phyloP scores from a whole-genome alignment of 2,888 invertebrate species.

The Octonoba sinensis region DNA sequence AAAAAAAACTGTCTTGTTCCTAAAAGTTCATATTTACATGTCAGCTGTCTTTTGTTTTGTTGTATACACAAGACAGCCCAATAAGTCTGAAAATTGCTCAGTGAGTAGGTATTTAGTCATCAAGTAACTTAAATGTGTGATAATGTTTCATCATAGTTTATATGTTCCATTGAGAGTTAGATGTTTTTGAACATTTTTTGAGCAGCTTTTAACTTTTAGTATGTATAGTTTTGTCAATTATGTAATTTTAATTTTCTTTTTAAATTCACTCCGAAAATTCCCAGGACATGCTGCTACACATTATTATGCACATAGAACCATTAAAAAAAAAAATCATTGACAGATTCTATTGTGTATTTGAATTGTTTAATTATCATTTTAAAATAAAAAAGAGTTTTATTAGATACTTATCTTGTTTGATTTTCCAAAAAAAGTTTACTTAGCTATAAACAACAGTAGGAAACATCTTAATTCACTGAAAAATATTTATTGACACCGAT shows the following conservation, averaged over 20 bases:
- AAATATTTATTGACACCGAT: no score
- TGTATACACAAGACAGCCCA: slow-evolving; percentile 38
- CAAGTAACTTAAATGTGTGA: slow-evolving; percentile 46
- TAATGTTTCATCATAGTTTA: slow-evolving; percentile 44
- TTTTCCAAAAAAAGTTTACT: neutral
- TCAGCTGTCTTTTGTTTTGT: slow-evolving; percentile 6
- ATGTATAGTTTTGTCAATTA: slow-evolving; percentile 51
- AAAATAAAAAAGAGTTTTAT: neutral
- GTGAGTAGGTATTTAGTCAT: slow-evolving; percentile 52
- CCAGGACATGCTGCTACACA: slow-evolving; percentile 58
- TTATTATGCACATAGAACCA: slow-evolving; percentile 62
- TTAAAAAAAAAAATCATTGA: slow-evolving; percentile 27
- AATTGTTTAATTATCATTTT: no score
- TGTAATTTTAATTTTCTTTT: slow-evolving; percentile 34
- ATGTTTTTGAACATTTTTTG: slow-evolving; percentile 46
- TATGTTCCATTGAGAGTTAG: slow-evolving; percentile 54
- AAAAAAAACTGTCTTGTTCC: neutral
- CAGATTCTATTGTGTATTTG: no score
- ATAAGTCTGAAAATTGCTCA: slow-evolving; percentile 61
- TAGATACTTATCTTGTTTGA: neutral
- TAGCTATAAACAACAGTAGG: neutral
- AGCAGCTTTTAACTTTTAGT: slow-evolving; percentile 61
- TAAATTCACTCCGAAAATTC: slow-evolving; percentile 25
- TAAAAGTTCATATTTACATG: neutral
- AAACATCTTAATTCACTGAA: neutral